Base-by-base conservation (phyloP, 1,140 invertebrate genomes). In the Polypedilum pembai region DNA sequence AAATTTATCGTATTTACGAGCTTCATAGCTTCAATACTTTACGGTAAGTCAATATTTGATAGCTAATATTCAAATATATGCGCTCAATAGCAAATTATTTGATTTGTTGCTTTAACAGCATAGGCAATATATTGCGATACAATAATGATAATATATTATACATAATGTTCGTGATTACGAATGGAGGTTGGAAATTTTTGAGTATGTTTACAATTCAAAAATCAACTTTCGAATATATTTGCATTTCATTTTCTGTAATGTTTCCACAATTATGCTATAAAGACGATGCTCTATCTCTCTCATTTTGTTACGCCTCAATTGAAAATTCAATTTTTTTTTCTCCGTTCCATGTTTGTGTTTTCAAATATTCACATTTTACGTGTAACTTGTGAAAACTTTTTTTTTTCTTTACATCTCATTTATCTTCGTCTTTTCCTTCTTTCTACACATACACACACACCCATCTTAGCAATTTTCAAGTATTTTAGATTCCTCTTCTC, bases 11-110 rank as follows among this genome's bases (percentile, higher is more conserved):
- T 69, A 21, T 69, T 69, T 21, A 20, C 20, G 20, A 69, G 65
- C 65, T 69, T 69, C 65, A 18, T 69, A 69, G 65, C 65, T 69
- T 69, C 65, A 69, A 69, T 69, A 69, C 65, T 69, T 69, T 69
- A 69, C 20, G 65, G 65, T 69, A 69, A 69, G 65, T 69, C 17
- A 69, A 69, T 69, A 69, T 69, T 56, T 56, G 45, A 56, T 56
- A 56, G 20, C 17, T 69, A 18, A 69, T 20, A 69, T 69, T 69
- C 65, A 69, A 69, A 69, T 69, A 8, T 69, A 20, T 56, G 12
- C 15, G 8, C 41, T 56, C 45, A 20, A 69, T 69, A 7, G 20
- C 65, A 69, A 69, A 69, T 69, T 69, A 21, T 69, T 69, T 69
- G 65, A 69, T 69, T 69, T 69, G 65, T 69, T 18, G 24, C 24